Conservation (phyloP, 2,888 invertebrate genomes). For the Tetramorium bicarinatum region DNA sequence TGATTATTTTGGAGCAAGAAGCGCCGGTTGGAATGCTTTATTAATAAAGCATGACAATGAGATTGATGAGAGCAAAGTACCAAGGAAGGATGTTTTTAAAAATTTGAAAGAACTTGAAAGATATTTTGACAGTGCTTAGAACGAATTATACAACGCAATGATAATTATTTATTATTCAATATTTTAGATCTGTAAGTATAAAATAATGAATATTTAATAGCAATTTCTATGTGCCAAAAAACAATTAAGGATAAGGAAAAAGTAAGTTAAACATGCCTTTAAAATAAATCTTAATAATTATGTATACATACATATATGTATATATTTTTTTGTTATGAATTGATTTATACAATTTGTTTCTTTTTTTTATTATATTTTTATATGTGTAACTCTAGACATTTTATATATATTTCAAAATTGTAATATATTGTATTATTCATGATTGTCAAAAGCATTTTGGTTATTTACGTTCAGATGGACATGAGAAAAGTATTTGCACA, state of each 20-base stretch:
- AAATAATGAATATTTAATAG: background rate
- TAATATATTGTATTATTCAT: too few species aligned
- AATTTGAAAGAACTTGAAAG: constrained; percentile 77
- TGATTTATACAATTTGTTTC: background rate
- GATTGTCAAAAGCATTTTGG: too few species aligned
- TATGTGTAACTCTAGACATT: background rate
- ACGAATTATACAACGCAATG: background rate
- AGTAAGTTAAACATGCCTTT: background rate
- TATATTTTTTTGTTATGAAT: background rate
- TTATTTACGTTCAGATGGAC: too few species aligned
- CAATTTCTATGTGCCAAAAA: background rate
- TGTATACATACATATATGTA: background rate
- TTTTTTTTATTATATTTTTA: background rate
- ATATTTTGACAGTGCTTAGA: constrained; percentile 69
- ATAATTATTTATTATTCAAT: constrained; percentile 8
- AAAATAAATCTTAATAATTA: background rate
- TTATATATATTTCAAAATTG: too few species aligned
- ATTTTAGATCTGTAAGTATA: background rate
- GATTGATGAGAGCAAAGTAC: constrained; percentile 61
- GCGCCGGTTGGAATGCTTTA: constrained; percentile 92
- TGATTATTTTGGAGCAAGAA: constrained; percentile 93
- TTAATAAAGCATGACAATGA: constrained; percentile 80
- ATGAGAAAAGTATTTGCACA: too few species aligned
- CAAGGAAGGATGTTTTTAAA: constrained; percentile 69
- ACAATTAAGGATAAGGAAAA: background rate